Conservation (phyloP, 2,113 vertebrate genomes). For the Nycticebus coucang region DNA sequence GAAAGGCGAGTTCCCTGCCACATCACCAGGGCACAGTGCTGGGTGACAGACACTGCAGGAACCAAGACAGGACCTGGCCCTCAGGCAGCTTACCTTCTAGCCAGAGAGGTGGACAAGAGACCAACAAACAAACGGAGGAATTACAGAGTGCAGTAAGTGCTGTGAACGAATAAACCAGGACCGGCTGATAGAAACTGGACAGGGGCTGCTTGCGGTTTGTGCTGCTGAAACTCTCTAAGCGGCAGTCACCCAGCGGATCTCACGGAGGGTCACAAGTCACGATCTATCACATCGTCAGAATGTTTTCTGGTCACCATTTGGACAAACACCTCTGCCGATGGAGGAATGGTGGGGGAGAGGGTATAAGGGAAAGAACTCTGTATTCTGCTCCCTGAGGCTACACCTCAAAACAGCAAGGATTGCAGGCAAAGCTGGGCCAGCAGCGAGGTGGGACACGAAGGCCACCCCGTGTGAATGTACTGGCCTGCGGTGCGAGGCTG, state of each 20-base stretch:
- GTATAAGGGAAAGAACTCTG: neutral
- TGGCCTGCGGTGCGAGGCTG: no score
- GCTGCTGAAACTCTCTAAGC: neutral
- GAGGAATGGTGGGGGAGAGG: neutral
- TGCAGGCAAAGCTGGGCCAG: neutral
- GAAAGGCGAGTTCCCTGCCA: neutral
- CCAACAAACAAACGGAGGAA: neutral
- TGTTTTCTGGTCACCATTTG: neutral
- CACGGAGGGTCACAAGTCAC: neutral
- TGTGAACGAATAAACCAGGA: neutral
- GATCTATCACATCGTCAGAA: neutral
- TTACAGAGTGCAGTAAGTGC: neutral
- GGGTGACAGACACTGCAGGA: neutral
- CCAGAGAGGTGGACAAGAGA: neutral
- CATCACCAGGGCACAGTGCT: neutral
- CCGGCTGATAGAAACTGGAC: neutral
- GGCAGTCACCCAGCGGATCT: neutral
- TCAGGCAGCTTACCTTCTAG: neutral
- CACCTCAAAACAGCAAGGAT: neutral
- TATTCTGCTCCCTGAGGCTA: neutral
- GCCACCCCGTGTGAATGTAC: no score
- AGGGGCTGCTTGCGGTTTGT: neutral
- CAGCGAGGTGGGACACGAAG: neutral
- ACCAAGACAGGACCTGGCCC: neutral
- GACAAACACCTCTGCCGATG: neutral